Evolutionary conservation across 2,888 invertebrate species (phyloP), one percentile per base, ranked within the genome.

Genomic region (Acanthopleura granulata): DNA sequence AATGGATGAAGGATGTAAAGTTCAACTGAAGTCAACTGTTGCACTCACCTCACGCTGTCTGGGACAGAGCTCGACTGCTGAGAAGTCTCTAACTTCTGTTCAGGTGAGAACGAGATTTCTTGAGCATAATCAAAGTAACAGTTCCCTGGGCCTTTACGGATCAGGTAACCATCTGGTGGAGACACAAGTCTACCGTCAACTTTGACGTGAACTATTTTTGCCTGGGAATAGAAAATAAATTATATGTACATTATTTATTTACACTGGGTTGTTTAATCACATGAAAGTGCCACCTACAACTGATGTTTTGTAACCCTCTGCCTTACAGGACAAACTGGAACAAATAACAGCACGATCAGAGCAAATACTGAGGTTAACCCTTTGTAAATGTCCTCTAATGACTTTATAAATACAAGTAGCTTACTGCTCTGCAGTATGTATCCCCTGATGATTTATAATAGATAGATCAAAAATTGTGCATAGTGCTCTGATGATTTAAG

Each of bases 351-450:
- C n/a, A n/a, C n/a, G 40, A 40, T 40, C 40, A 40, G n/a, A 40
- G 3, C 40, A 40, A 40, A 40, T 9, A 40, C 9, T 40, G 40
- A 40, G 40, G 4, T 40, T 40, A 40, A 3, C 40, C 40, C 40
- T 40, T 9, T 40, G 40, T 40, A 40, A 40, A 92, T 91, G 76
- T 92, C 88, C 79, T 95, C 95, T 84, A 93, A 92, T 81, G 93
- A 93, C 75, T 93, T 93, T 89, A 96, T 96, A 91, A 95, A 96
- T 91, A 96, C 96, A 95, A 95, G 96, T 71, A 51, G 80, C 88
- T 83, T 57, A 91, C 92, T 75, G 92, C 92, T 78, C 91, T 87
- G 79, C n/a, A n/a, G n/a, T 40, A 6, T 6, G 40, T 40, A 40
- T 40, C 40, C 40, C 9, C 40, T 40, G 40, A 9, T 40, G 40